Conservation (phyloP, 2,888 invertebrate species). For the Xylophagus ater region DNA sequence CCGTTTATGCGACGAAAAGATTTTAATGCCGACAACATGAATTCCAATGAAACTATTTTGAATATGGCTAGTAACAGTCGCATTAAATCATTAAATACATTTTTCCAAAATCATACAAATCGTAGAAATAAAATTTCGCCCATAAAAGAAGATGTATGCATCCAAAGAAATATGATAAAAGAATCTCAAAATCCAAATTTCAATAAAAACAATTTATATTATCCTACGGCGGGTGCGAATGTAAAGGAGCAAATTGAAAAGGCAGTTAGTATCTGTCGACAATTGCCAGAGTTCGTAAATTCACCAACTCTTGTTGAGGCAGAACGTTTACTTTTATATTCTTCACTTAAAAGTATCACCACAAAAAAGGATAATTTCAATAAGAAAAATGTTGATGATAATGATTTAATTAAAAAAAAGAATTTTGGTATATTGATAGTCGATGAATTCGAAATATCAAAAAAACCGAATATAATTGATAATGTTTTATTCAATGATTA, state of each 20-base stretch:
- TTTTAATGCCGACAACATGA: too few relatives aligned
- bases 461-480: constrained; percentile 26
- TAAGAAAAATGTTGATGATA: constrained; percentile 8
- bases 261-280: constrained; percentile 40
- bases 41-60: too few relatives aligned
- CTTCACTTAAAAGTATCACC: constrained; percentile 25
- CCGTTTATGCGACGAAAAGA: too few relatives aligned
- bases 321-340: constrained; percentile 40
- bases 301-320: constrained; percentile 44
- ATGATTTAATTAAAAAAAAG: constrained; percentile 9
- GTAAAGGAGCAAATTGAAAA: constrained; percentile 37
- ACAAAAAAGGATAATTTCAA: constrained; percentile 12
- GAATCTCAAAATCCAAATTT: too few relatives aligned
- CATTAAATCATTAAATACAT: too few relatives aligned
- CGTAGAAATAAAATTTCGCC: too few relatives aligned
- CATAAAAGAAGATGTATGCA: too few relatives aligned
- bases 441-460: constrained; percentile 29
- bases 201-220: too few relatives aligned
- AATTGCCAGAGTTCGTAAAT: constrained; percentile 38
- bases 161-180: too few relatives aligned
- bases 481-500: constrained; percentile 37
- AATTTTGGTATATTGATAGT: constrained; percentile 22
- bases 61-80: too few relatives aligned
- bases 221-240: too few relatives aligned
- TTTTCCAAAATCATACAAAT: too few relatives aligned